Evolutionary conservation across 2,888 invertebrate genomes (phyloP), one percentile per base, ranked within the genome.

Genomic region (Melanostoma mellinum): DNA sequence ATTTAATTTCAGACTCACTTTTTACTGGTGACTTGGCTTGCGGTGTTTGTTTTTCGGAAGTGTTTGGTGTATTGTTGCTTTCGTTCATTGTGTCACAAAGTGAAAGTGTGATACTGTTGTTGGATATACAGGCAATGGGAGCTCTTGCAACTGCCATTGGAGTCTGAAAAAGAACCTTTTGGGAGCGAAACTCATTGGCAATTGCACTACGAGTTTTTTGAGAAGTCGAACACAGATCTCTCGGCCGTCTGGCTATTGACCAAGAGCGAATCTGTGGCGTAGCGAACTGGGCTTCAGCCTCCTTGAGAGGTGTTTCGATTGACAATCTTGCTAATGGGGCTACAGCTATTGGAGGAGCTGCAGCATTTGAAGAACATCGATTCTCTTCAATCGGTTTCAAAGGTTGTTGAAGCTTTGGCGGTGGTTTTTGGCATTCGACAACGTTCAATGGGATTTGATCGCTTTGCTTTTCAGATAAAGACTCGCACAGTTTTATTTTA

Each of bases 151-250:
- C 88, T 2, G 91, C 88, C 88, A 91, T 90, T 5, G 91, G 91
- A 2, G 91, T 91, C 81, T 90, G 90, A 85, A 91, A 91, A 2
- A 91, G 88, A 4, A 91, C 89, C 79, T 91, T 91, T 69, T 90
- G 90, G 1, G 90, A 88, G 3, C 88, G 88, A 77, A 91, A 90
- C 61, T 90, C 90, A 85, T 89, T 90, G 3, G 87, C 88, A 53
- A 88, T 85, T 0, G 87, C 88, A 3, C 85, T 86, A 9, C 88
- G 88, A 2, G 86, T 87, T 65, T 87, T 84, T 78, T 88, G 71
- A 58, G 87, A 87, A 0, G 87, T 87, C 0, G 87, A 87, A 6
- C 88, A 87, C 4, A 87, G 78, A 44, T 87, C 88, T 0, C 86
- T 86, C 1, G 87, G 87, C 4, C 87, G 85, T 3, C 87, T 86